A percentile compares a stretch with the other conserved stretches of the same genome.
These are phyloP conservation scores for Todiramphus saurophagus DNA, from an alignment of 2,113 vertebrate genomes.

Conservation along the genomic window DNA sequence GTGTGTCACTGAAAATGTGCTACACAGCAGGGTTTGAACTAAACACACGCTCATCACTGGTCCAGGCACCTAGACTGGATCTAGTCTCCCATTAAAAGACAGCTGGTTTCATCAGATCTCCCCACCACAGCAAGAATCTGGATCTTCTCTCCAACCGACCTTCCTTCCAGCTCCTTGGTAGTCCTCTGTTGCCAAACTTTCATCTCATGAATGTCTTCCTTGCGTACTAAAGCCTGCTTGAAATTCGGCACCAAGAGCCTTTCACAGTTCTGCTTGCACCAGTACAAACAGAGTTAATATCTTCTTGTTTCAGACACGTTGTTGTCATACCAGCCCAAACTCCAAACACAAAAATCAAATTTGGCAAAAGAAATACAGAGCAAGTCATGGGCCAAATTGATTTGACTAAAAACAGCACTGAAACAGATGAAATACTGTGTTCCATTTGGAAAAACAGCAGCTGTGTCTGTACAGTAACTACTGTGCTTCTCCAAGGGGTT, in stretches of 20 bases:
- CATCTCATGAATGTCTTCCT: background rate
- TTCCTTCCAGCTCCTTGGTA: background rate
- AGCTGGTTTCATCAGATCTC: background rate
- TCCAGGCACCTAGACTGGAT: background rate
- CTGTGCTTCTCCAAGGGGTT: constrained; percentile 22
- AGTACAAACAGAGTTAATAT: constrained; percentile 18
- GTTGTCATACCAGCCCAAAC: constrained; percentile 25
- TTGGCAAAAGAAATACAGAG: constrained; percentile 37
- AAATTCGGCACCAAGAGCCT: background rate
- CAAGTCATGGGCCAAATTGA: constrained; percentile 17
- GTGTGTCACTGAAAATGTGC: background rate
- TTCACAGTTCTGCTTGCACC: background rate
- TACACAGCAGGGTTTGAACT: background rate
- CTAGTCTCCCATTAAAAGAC: background rate
- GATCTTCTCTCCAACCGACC: background rate
- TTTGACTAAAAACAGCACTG: constrained; percentile 56
- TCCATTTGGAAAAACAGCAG: constrained; percentile 55
- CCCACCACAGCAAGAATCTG: background rate
- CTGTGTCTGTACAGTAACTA: background rate
- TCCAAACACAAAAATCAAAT: constrained; percentile 31
- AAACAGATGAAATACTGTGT: constrained; percentile 45
- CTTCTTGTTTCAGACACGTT: constrained; percentile 9
- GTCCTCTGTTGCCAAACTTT: background rate
- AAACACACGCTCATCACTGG: background rate
- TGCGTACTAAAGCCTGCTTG: background rate